These are phyloP conservation scores for Syrmaticus mikado DNA, from an alignment of 2,113 vertebrate genomes.

Conservation along the genomic window DNA sequence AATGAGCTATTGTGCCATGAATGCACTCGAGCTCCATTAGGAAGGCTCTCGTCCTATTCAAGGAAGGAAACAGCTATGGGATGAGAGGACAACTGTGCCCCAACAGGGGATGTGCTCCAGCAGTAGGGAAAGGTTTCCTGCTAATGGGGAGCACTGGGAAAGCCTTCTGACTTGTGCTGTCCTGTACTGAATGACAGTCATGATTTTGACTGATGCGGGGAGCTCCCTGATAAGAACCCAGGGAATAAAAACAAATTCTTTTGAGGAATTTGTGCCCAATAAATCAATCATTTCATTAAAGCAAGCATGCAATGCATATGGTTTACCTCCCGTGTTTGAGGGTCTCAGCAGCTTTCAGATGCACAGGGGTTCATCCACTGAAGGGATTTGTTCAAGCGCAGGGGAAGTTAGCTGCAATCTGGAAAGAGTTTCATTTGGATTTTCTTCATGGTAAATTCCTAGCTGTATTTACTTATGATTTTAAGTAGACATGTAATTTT, in stretches of 20 bases:
- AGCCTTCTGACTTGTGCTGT: neutral
- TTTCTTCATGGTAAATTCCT: constrained; percentile 5
- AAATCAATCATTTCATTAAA: constrained; percentile 37
- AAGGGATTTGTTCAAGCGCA: neutral
- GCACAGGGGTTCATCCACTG: neutral
- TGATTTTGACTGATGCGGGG: constrained; percentile 42
- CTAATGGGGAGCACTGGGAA: neutral
- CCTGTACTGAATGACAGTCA: neutral
- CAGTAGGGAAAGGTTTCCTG: neutral
- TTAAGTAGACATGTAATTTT: neutral
- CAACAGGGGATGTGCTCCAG: neutral
- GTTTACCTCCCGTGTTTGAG: neutral
- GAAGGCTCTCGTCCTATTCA: neutral
- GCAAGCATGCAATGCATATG: neutral
- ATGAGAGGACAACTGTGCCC: neutral
- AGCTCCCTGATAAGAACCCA: constrained; percentile 32
- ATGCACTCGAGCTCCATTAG: constrained; percentile 27
- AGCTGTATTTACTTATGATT: neutral
- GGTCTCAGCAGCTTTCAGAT: neutral
- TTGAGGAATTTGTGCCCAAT: constrained; percentile 23
- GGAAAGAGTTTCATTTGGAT: neutral
- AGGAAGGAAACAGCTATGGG: constrained; percentile 15
- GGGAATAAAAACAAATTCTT: constrained; percentile 29
- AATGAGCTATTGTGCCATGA: constrained; percentile 29
- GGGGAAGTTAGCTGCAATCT: neutral